Evolutionary conservation across 2,888 invertebrate genomes (phyloP).

Genomic region (Oithona nana): DNA sequence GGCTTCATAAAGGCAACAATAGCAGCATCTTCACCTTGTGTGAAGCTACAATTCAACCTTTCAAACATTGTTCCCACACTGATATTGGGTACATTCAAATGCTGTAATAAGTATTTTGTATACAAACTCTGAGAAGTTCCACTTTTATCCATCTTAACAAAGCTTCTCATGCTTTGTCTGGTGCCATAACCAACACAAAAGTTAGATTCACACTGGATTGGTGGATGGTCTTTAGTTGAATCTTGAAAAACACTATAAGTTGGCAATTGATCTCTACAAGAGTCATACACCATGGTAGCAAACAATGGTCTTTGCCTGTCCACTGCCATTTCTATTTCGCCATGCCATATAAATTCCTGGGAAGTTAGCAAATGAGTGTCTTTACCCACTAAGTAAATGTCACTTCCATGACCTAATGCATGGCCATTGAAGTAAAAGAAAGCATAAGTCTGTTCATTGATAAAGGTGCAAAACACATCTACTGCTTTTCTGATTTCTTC

Average conservation of each 20-base stretch:
- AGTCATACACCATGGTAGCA: conserved; percentile 11
- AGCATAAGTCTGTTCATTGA: conserved; percentile 12
- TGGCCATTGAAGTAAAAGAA: conserved; percentile 17
- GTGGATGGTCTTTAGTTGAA: background rate
- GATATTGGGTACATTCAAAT: background rate
- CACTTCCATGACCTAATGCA: conserved; percentile 8
- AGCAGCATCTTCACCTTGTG: background rate
- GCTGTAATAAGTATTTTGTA: conserved; percentile 11
- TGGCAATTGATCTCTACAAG: conserved; percentile 8
- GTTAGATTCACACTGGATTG: background rate
- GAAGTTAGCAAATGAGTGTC: background rate
- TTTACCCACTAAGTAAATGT: conserved; percentile 6
- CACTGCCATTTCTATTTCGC: background rate
- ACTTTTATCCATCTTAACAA: conserved; percentile 1
- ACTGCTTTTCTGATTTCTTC: conserved; percentile 13
- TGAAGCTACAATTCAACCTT: background rate
- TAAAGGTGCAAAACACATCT: conserved; percentile 9
- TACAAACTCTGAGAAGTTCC: conserved; percentile 2
- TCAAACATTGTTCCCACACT: conserved; percentile 1
- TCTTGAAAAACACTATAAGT: background rate
- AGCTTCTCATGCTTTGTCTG: conserved; percentile 1
- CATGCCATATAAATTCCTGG: conserved; percentile 7
- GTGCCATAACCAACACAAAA: conserved; percentile 15
- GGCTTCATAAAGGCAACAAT: conserved; percentile 8
- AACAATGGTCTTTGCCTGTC: background rate